Base-by-base conservation (phyloP, 2,113 vertebrate genomes). In the Orycteropus afer region DNA sequence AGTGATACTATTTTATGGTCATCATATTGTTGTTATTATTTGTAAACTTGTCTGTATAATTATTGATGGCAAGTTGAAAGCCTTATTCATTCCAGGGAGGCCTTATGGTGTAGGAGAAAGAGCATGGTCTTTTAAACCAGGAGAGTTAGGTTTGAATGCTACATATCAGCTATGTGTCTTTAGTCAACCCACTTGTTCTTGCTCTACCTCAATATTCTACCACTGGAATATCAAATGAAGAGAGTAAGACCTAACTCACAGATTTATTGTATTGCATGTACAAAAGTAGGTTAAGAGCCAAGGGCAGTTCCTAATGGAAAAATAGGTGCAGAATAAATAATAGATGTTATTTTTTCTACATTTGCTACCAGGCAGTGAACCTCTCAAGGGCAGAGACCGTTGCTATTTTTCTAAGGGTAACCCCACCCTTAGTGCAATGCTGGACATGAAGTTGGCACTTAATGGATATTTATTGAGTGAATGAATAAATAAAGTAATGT, bases 401-500 rank as follows among this genome's bases (percentile, higher is more conserved):
- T 53, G 45, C 51, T 85, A 1, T 82, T 86, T 77, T 87, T 80
- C 85, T 4, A 71, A 71, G 4, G 23, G 61, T 65, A 45, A 27
- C 61, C 20, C 18, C n/a, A 73, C 55, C 22, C 40, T 78, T 59
- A 2, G 29, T 20, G 5, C 53, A 27, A 40, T n/a, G 40, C 20
- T 17, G 22, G 71, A 7, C 45, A 77, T 77, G 59, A 90, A 73
- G 82, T 20, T 92, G 77, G 63, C 57, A 77, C 78, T 88, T 53
- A 5, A 17, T 69, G 42, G 55, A 20, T 59, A 57, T 59, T 76
- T 51, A 45, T 17, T 57, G 57, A 93, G 59, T 29, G 18, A 80
- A 37, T 84, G 53, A 67, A 73, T 94, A 71, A 91, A 93, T 84
- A 40, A 88, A 91, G 27, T n/a, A 57, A 76, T 74, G 69, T 88